A percentile compares a stretch with the other conserved stretches of the same genome.
phyloP scores from a whole-genome alignment of 2,888 invertebrate genomes.

The Rhopalosiphum nymphaeae region DNA sequence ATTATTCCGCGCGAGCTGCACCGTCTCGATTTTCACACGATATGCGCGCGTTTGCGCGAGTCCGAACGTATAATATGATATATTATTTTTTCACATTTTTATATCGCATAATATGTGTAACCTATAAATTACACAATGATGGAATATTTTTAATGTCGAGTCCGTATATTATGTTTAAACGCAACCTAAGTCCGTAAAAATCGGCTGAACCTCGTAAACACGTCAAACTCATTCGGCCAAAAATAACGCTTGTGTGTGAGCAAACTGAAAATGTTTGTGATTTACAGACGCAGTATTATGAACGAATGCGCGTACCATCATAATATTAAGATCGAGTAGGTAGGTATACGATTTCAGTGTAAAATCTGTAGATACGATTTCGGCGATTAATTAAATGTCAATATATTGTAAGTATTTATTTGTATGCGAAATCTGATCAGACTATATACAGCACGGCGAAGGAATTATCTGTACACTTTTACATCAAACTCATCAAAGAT shows the following conservation, averaged over 20 bases:
- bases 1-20: slow-evolving; percentile 26
- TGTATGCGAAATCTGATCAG: not conserved
- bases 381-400: not conserved
- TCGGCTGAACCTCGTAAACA: slow-evolving; percentile 6
- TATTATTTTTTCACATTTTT: not conserved
- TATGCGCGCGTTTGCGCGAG: not conserved
- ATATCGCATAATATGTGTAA: not conserved
- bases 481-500: not conserved
- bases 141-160: not conserved
- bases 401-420: not conserved
- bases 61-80: not conserved
- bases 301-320: not conserved
- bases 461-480: too few species aligned
- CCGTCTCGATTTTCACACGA: slow-evolving; percentile 15
- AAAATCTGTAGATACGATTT: not conserved
- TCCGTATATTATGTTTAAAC: not conserved
- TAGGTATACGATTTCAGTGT: not conserved
- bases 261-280: not conserved
- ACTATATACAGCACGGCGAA: too few species aligned
- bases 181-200: not conserved
- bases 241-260: not conserved
- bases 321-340: not conserved
- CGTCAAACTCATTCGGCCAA: not conserved
- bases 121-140: not conserved
- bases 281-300: not conserved